Conservation (phyloP, 2,888 invertebrate species). For the Scaptodrosophila latifasciaeformis region DNA sequence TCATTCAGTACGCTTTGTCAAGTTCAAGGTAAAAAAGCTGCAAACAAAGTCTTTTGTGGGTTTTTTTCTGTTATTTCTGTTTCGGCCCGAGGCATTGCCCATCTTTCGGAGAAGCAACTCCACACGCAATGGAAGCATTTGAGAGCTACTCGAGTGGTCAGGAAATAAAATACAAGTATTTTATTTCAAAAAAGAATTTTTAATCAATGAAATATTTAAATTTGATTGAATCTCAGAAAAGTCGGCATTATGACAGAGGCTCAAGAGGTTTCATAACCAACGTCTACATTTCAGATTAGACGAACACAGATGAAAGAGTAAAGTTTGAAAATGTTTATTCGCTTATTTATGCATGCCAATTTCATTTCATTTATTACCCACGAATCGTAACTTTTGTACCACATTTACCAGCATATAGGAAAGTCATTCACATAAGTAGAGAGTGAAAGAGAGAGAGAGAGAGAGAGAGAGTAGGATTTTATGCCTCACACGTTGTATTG, state of each 20-base stretch:
- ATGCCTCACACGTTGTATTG: neutral
- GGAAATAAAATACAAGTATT: neutral
- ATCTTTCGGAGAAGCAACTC: neutral
- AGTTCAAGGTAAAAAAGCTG: slow-evolving; percentile 1
- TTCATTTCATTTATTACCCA: neutral
- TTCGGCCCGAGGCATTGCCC: neutral
- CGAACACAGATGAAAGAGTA: neutral
- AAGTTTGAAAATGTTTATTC: neutral
- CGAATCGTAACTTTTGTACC: neutral
- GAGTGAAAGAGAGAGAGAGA: too few species aligned
- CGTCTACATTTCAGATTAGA: neutral
- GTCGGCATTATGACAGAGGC: neutral
- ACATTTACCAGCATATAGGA: neutral
- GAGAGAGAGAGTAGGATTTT: neutral
- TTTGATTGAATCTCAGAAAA: neutral
- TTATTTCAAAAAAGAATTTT: neutral
- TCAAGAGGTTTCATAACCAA: neutral
- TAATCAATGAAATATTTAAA: neutral
- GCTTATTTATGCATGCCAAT: neutral
- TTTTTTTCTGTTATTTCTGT: neutral
- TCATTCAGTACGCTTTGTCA: neutral
- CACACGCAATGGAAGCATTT: neutral
- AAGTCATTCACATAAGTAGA: neutral
- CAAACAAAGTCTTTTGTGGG: neutral
- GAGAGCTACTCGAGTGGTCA: neutral